Conservation (phyloP, 2,113 vertebrate species). For the Orientallactaga bullata region DNA sequence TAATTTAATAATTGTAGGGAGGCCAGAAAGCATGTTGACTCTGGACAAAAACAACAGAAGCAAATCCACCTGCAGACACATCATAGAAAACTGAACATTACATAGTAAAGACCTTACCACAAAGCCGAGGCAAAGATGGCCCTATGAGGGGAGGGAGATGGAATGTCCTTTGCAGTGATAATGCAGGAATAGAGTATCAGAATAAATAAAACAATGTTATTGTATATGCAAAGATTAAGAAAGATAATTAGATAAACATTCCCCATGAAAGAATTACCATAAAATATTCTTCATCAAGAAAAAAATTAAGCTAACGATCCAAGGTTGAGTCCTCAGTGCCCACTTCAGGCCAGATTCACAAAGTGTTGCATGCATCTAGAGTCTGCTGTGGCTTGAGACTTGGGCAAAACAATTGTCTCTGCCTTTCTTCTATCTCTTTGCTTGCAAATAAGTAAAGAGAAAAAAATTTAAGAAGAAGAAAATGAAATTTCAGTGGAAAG, state of each 20-base stretch:
- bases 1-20: not conserved
- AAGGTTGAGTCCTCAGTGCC: too few species aligned
- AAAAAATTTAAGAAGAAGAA: not conserved
- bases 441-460: too few species aligned
- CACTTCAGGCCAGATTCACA: too few species aligned
- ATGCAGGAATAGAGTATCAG: not conserved
- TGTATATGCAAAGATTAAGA: not conserved
- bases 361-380: too few species aligned
- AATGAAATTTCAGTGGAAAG: not conserved
- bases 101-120: not conserved
- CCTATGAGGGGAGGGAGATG: not conserved
- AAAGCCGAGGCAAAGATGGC: not conserved
- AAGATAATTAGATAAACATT: not conserved
- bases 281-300: not conserved
- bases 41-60: not conserved
- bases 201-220: slow-evolving; percentile 24
- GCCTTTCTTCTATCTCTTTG: too few species aligned
- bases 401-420: too few species aligned
- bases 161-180: not conserved
- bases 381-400: too few species aligned
- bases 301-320: too few species aligned
- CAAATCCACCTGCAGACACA: not conserved
- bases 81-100: not conserved
- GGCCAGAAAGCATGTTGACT: not conserved
- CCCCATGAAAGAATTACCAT: not conserved